Base-by-base conservation (phyloP, 2,888 invertebrate genomes). In the Clitarchus hookeri region DNA sequence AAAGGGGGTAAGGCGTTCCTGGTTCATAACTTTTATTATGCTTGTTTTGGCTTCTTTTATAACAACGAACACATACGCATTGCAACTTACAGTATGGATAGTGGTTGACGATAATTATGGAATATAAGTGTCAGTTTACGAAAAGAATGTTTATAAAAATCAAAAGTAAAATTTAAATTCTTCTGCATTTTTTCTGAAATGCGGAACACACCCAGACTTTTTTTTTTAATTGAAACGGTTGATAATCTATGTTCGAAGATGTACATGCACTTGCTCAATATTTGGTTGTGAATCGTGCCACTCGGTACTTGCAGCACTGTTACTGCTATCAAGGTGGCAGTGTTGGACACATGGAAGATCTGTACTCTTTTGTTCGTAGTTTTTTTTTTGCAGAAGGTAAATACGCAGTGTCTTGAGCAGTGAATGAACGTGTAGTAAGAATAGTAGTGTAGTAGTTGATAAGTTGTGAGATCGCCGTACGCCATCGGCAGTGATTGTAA, bases 391-490 rank as follows among this genome's bases (percentile, higher is more conserved):
- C 82, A 36, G 27, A 13, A 82, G 44, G 82, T 82, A 82, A 82
- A 82, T 44, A 82, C 44, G 36, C 27, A 82, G 82, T 82, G 27
- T 79, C 79, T 82, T 82, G 27, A 82, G 82, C 82, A 82, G 44
- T 82, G 82, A 36, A 82, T 44, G 82, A 82, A 82, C 44, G 82
- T 65, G 65, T 65, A 65, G 65, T 65, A 65, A 65, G 65, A 65
- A 65, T 65, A 65, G 65, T 65, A 65, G 65, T 16, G n/a, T 65
- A 65, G 65, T 65, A 65, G 65, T 65, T 65, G 65, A 65, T 65
- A 65, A 65, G 65, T 65, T 65, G 65, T 65, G 65, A 65, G 65
- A 65, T 65, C 65, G 65, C n/a, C 19, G 23, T 65, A 65, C 65
- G 8, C 65, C n/a, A 6, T 65, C 19, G 65, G 23, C 65, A n/a